Percentiles rank a stretch among this genome's conserved stretches.
Evolutionary conservation across 2,113 vertebrate genomes (phyloP).

Genomic region (Melanotaenia duboulayi): DNA sequence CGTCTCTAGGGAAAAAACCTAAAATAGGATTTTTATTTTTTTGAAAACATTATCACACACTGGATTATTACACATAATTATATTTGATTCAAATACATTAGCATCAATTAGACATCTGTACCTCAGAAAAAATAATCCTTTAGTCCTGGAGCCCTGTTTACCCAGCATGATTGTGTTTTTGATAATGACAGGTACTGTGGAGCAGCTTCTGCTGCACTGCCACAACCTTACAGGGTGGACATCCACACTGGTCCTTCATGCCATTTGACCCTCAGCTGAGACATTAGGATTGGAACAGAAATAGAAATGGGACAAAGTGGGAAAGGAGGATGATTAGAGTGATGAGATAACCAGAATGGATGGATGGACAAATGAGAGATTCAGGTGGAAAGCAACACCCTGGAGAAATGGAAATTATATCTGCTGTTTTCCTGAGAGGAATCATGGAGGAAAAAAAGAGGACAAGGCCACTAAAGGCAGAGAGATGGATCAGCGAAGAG

Average conservation of each 20-base stretch:
- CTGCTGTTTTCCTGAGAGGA: not conserved
- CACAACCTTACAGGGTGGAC: no score
- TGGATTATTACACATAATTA: conserved; percentile 29
- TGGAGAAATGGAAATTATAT: not conserved
- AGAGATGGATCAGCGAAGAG: no score
- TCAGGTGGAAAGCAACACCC: not conserved
- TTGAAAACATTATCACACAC: no score
- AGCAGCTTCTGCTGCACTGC: not conserved
- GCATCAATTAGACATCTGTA: conserved; percentile 23
- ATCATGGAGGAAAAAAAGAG: not conserved
- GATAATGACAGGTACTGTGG: conserved; percentile 20
- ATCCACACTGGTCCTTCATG: not conserved
- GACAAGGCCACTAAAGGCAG: not conserved
- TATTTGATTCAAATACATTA: conserved; percentile 22
- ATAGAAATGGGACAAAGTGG: not conserved
- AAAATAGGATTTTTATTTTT: no score
- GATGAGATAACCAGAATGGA: not conserved
- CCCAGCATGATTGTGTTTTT: conserved; percentile 36
- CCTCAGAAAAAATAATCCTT: conserved; percentile 22
- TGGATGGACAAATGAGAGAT: not conserved
- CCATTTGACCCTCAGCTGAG: not conserved
- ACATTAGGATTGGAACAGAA: not conserved
- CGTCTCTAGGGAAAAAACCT: no score
- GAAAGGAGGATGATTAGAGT: not conserved
- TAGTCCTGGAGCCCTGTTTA: conserved; percentile 16